Percentiles rank a stretch among this genome's conserved stretches.
Conservation (phyloP, 2,888 invertebrate species). For the Torymus aiolomorphi region DNA sequence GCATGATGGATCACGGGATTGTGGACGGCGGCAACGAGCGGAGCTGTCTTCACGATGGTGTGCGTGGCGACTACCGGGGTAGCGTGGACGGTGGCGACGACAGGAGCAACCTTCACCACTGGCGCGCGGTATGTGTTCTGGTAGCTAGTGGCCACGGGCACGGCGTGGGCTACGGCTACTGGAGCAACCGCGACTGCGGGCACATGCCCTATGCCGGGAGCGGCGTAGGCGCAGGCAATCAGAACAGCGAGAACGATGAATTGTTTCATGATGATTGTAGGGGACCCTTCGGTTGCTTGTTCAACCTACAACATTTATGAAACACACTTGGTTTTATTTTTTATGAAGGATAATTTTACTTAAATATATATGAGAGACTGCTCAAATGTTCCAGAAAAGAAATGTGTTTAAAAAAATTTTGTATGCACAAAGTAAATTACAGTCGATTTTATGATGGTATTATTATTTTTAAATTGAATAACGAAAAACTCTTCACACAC, state of each 20-base stretch:
- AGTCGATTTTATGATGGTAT: too few relatives aligned
- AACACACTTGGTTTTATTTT: too few relatives aligned
- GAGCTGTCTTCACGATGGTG: slow-evolving; percentile 75
- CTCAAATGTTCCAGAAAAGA: too few relatives aligned
- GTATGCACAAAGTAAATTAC: too few relatives aligned
- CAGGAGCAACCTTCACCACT: slow-evolving; percentile 73
- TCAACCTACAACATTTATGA: too few relatives aligned
- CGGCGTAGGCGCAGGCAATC: slow-evolving; percentile 75
- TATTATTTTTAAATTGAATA: too few relatives aligned
- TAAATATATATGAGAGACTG: too few relatives aligned
- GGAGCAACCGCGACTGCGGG: slow-evolving; percentile 71
- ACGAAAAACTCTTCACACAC: too few relatives aligned
- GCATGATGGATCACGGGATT: slow-evolving; percentile 60
- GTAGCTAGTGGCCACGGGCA: slow-evolving; percentile 81
- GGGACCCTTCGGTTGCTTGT: background rate
- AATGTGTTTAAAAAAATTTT: too few relatives aligned
- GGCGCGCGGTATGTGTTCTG: slow-evolving; percentile 78
- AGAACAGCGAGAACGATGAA: slow-evolving; percentile 65
- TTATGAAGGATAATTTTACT: too few relatives aligned
- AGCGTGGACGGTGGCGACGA: slow-evolving; percentile 49
- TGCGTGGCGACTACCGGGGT: slow-evolving; percentile 51
- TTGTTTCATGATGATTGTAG: slow-evolving; percentile 66
- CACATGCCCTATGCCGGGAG: slow-evolving; percentile 63
- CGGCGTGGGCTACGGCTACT: slow-evolving; percentile 50
- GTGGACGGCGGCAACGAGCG: slow-evolving; percentile 35